Conservation (phyloP, 1,140 invertebrate genomes). For the Drosophila sulfurigaster region DNA sequence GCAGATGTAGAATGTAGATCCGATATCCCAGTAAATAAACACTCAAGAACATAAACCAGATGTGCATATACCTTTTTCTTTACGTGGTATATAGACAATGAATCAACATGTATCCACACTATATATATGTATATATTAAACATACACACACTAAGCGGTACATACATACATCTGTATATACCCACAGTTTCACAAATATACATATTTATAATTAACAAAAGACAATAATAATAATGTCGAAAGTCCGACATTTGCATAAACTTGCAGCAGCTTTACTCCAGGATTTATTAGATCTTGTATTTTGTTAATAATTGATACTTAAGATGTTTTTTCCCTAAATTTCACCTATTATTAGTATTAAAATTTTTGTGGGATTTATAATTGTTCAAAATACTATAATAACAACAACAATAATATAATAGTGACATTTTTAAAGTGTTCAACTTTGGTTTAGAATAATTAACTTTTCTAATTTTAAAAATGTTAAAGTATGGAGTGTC, state of each 20-base stretch:
- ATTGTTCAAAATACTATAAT: too few species aligned
- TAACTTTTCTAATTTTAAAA: too few species aligned
- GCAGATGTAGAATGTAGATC: conserved; percentile 17
- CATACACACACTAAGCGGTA: conserved; percentile 13
- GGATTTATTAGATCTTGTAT: neutral
- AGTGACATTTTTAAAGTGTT: too few species aligned
- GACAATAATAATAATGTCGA: neutral
- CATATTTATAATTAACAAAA: conserved; percentile 18
- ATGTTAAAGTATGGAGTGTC: too few species aligned
- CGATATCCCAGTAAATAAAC: conserved; percentile 29
- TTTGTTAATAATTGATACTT: too few species aligned
- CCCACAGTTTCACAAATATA: conserved; percentile 7
- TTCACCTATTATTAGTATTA: too few species aligned
- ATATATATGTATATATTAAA: conserved; percentile 18
- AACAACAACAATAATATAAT: too few species aligned
- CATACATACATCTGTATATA: conserved; percentile 18
- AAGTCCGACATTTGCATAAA: neutral
- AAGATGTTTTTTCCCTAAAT: too few species aligned
- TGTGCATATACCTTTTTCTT: conserved; percentile 11
- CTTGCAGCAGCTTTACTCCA: neutral
- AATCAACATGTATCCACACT: conserved; percentile 1
- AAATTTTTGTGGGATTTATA: too few species aligned
- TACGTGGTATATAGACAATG: neutral
- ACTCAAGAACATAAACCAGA: conserved; percentile 39
- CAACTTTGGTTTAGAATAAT: too few species aligned